These are phyloP conservation scores for Scaptomyza tumidula DNA, from an alignment of 2,888 invertebrate species.

Conservation along the genomic window DNA sequence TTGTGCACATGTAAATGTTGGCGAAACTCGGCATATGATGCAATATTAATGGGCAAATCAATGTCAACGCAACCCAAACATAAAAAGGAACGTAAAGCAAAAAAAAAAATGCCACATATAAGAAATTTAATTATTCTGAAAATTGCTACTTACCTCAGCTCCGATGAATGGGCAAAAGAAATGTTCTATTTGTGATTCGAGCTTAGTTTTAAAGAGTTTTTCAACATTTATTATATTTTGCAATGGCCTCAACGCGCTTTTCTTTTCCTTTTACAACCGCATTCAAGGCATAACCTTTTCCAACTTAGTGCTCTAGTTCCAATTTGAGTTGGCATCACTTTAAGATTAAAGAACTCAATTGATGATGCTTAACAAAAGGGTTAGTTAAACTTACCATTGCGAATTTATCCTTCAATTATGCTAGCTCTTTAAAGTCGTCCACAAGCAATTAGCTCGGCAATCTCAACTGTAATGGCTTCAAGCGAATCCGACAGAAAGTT, in stretches of 20 bases:
- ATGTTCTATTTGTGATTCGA: neutral
- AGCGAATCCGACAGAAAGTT: neutral
- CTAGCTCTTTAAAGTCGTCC: neutral
- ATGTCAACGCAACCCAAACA: conserved; percentile 12
- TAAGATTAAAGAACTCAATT: neutral
- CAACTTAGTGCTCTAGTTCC: neutral
- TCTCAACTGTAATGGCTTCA: neutral
- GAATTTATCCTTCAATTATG: neutral
- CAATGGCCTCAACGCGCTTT: conserved; percentile 18
- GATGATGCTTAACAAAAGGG: neutral
- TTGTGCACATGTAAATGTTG: conserved; percentile 14
- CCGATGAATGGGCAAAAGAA: no score
- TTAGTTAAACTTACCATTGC: conserved; percentile 1
- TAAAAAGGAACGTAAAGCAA: conserved; percentile 15
- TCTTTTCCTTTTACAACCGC: conserved; percentile 15
- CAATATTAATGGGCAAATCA: neutral
- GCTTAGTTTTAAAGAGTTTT: no score
- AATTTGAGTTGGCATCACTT: neutral
- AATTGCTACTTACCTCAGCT: conserved; percentile 4
- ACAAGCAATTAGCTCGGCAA: neutral
- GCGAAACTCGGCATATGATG: conserved; percentile 9
- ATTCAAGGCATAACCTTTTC: neutral
- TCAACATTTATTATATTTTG: neutral
- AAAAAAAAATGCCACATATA: no score
- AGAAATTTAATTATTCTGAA: neutral